phyloP scores from a whole-genome alignment of 1,140 invertebrate genomes.

The Mamestra configurata region DNA sequence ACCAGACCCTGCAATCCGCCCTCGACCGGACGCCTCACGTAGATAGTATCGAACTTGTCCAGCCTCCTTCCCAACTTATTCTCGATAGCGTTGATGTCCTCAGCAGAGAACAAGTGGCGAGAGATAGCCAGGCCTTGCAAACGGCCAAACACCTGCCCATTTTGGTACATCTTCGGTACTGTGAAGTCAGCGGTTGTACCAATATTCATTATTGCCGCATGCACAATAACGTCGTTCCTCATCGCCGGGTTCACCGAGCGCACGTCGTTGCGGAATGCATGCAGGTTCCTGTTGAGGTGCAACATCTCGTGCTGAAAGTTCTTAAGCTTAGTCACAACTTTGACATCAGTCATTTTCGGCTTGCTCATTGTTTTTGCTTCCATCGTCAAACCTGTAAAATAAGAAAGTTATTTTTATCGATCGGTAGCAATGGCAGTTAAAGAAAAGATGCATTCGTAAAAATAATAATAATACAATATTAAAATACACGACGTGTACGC shows the following conservation, averaged over 20 bases:
- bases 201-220: not conserved
- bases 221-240: not conserved
- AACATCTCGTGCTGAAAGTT: not conserved
- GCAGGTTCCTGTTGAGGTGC: not conserved
- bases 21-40: not conserved
- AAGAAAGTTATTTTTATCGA: no score
- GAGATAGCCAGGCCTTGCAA: not conserved
- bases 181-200: not conserved
- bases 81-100: not conserved
- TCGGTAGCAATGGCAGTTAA: no score
- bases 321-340: not conserved
- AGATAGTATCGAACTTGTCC: not conserved
- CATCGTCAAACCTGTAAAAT: no score
- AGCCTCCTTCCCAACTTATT: not conserved
- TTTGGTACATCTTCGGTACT: not conserved
- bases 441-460: no score
- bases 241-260: not conserved
- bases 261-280: not conserved
- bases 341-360: no score
- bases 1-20: not conserved
- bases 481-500: no score
- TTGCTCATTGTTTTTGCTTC: no score
- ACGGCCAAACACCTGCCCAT: not conserved
- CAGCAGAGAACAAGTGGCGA: not conserved
- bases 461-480: no score